Conservation (phyloP, 2,113 vertebrate genomes). For the Atherinomorus stipes region DNA sequence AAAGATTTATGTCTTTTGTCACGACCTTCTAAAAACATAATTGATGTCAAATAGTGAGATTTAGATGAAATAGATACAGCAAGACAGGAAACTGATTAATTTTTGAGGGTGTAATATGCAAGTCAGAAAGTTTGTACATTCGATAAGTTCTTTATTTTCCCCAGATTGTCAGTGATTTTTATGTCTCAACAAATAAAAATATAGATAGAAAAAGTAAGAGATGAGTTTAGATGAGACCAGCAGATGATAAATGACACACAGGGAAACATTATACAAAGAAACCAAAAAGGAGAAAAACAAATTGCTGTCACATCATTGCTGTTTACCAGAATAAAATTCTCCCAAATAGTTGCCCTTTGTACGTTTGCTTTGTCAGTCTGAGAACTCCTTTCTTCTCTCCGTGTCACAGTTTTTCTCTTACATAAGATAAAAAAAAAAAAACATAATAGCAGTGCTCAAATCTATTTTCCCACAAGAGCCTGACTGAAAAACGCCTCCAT, state of each 20-base stretch:
- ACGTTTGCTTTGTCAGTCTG: slow-evolving; percentile 22
- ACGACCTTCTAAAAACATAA: no score
- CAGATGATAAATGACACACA: background rate
- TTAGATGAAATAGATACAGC: no score
- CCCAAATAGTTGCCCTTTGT: slow-evolving; percentile 8
- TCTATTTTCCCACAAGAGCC: slow-evolving; percentile 61
- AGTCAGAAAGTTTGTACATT: background rate
- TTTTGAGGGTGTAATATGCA: no score
- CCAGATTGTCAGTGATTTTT: background rate
- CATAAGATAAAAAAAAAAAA: slow-evolving; percentile 50
- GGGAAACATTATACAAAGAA: slow-evolving; percentile 11
- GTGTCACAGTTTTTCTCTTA: slow-evolving; percentile 47
- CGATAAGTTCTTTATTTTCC: background rate
- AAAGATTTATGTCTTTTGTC: no score
- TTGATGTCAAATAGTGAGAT: no score
- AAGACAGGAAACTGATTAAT: no score
- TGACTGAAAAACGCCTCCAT: slow-evolving; percentile 60
- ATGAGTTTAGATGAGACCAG: background rate
- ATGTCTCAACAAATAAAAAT: background rate
- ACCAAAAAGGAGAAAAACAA: background rate
- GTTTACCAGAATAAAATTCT: slow-evolving; percentile 10
- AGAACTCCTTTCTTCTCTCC: slow-evolving; percentile 50
- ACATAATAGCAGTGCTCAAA: slow-evolving; percentile 56
- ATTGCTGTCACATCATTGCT: background rate
- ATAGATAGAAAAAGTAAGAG: background rate